These are phyloP conservation scores for Phataginus tetradactyla DNA, from an alignment of 2,797 vertebrate genomes.

Conservation along the genomic window DNA sequence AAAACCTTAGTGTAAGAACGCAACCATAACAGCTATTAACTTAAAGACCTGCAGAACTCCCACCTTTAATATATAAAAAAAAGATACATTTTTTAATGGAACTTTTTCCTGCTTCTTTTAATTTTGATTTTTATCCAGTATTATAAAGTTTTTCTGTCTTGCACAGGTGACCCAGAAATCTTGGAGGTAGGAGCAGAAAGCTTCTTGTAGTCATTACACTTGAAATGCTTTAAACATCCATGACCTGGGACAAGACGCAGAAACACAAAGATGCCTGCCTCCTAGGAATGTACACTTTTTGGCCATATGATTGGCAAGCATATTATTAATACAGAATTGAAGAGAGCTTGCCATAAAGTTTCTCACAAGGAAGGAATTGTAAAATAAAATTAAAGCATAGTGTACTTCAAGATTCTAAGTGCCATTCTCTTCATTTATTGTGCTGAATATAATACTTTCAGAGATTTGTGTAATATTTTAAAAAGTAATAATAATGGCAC, in stretches of 20 bases:
- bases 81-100: not conserved
- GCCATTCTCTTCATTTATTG: not conserved
- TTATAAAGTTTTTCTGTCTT: not conserved
- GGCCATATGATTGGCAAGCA: not conserved
- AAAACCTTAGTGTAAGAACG: not conserved
- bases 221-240: not conserved
- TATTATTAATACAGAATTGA: not conserved
- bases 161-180: not conserved
- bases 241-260: not conserved
- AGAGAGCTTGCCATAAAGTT: not conserved
- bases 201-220: not conserved
- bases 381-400: conserved; percentile 12
- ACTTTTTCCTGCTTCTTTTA: not conserved
- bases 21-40: not conserved
- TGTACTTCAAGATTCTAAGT: not conserved
- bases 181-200: not conserved
- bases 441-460: not conserved
- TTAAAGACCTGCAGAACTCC: not conserved
- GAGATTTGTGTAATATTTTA: not conserved
- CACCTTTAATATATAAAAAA: not conserved
- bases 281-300: not conserved
- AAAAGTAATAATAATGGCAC: not conserved
- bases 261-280: not conserved
- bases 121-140: conserved; percentile 13
- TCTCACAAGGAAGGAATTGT: not conserved